These are phyloP conservation scores for Agapornis roseicollis DNA, from an alignment of 2,113 vertebrate species.

Conservation along the genomic window DNA sequence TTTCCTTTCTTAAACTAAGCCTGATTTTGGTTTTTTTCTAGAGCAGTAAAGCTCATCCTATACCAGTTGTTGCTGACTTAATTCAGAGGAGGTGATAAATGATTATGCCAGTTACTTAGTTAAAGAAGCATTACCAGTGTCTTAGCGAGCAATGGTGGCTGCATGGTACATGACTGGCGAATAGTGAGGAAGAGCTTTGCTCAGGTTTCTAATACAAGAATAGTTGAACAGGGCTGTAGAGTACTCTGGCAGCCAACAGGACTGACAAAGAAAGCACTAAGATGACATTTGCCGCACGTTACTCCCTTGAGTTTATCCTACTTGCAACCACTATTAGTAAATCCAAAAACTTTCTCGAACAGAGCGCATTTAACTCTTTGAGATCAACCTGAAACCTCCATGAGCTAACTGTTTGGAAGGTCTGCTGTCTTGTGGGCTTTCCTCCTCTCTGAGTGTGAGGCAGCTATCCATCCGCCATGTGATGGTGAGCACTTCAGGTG, in stretches of 20 bases:
- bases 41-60: neutral
- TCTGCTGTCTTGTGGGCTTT: neutral
- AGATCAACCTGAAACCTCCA: neutral
- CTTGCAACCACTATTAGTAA: neutral
- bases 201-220: neutral
- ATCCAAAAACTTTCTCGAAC: neutral
- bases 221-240: neutral
- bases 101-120: neutral
- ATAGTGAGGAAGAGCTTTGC: neutral
- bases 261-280: neutral
- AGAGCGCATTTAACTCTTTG: neutral
- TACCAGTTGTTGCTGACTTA: neutral
- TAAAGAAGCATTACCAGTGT: neutral
- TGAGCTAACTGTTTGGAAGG: neutral
- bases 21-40: neutral
- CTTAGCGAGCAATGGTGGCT: neutral
- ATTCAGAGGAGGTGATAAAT: neutral
- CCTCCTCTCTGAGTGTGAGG: neutral
- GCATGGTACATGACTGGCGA: fast-evolving
- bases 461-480: neutral
- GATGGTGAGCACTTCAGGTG: neutral
- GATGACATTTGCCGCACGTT: neutral
- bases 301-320: neutral
- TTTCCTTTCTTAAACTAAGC: neutral
- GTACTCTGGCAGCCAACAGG: neutral